Evolutionary conservation across 2,113 vertebrate genomes (phyloP), one percentile per base, ranked within the genome.

Genomic region (Lophius piscatorius): DNA sequence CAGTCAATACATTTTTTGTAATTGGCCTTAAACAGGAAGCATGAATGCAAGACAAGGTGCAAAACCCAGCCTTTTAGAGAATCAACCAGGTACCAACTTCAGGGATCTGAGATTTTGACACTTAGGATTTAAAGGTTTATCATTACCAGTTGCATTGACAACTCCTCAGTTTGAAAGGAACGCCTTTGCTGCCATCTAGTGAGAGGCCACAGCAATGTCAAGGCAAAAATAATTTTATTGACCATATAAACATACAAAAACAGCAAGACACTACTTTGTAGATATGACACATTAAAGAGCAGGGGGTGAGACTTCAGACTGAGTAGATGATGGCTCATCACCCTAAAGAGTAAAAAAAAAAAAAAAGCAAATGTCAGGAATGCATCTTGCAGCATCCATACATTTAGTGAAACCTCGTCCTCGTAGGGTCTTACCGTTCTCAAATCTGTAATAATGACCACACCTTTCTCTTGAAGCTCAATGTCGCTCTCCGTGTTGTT

Each of bases 401-500:
- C 4, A 9, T 5, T 9, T 33, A n/a, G n/a, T 14, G 33, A 35
- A 21, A 9, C 1, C 5, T 8, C 29, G 22, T 1, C 1, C 12
- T 14, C 9, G 9, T 0, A 9, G 3, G 2, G 3, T 22, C 67
- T 80, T 41, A 89, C 89, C 45, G 23, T 52, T 1, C 76, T 56
- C 17, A 90, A 63, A 2, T 91, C 89, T 29, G 91, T 74, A 44
- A 84, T 86, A 14, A 74, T 11, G 1, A 71, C 70, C 2, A 78
- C 20, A 2, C 55, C 61, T 17, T 84, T 78, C 23, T 81, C 89
- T 1, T 59, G 12, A 3, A 89, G n/a, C 33, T 94, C 93, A 54
- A 93, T 4, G 13, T 93, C 93, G 1, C 74, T 87, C 41, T 93
- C 92, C 0, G 93, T 94, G 51, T 86, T 65, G 5, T 94, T 94